A percentile compares a stretch with the other conserved stretches of the same genome.
Conservation (phyloP, 2,113 vertebrate species). For the Hiodon alosoides region DNA sequence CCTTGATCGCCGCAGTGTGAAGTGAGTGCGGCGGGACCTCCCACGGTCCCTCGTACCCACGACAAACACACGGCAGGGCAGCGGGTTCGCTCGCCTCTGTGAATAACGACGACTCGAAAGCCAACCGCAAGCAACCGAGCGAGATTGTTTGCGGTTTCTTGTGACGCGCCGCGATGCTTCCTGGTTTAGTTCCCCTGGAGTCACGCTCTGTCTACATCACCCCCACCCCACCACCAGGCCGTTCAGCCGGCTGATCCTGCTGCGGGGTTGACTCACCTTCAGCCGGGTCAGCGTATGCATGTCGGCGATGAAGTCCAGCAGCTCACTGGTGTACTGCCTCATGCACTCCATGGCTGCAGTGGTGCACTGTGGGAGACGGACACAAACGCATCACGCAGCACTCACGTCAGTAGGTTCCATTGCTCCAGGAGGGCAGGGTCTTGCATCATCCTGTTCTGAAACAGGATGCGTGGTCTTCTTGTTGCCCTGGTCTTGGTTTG, state of each 20-base stretch:
- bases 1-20: neutral
- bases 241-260: neutral
- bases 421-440: neutral
- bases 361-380: slow-evolving; percentile 72
- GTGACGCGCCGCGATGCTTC: too few relatives aligned
- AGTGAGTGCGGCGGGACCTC: too few relatives aligned
- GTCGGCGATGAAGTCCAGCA: slow-evolving; percentile 95
- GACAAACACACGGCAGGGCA: too few relatives aligned
- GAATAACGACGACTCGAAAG: too few relatives aligned
- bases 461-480: neutral
- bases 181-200: too few relatives aligned
- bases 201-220: too few relatives aligned
- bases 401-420: neutral
- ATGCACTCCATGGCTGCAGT: slow-evolving; percentile 97
- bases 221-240: too few relatives aligned
- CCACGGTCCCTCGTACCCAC: too few relatives aligned
- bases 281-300: slow-evolving; percentile 97
- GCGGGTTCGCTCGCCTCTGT: too few relatives aligned
- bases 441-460: slow-evolving; percentile 8
- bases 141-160: too few relatives aligned
- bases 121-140: too few relatives aligned
- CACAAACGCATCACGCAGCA: slow-evolving; percentile 21
- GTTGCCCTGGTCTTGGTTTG: too few relatives aligned
- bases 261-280: slow-evolving; percentile 71
- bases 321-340: slow-evolving; percentile 84